Conservation (phyloP, 2,797 vertebrate genomes). For the Macropodus opercularis region DNA sequence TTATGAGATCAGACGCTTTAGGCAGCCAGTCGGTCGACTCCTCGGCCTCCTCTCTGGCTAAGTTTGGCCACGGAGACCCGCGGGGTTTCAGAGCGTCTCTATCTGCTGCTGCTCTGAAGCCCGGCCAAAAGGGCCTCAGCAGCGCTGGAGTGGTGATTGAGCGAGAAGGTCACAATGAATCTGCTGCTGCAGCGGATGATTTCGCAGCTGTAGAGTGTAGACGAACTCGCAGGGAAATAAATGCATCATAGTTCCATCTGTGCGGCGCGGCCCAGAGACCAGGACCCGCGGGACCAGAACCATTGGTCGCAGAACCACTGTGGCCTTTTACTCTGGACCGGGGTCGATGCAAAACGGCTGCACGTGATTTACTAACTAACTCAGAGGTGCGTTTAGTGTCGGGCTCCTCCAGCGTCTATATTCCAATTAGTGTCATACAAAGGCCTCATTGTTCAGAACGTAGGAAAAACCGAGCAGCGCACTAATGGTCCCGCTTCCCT, state of each 20-base stretch:
- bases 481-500: not conserved
- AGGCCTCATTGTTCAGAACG: not conserved
- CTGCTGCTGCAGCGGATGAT: constrained; percentile 8
- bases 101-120: constrained; percentile 51
- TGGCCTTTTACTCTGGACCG: too few species aligned
- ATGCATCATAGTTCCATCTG: too few species aligned
- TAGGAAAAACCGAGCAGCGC: not conserved
- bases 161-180: constrained; percentile 29
- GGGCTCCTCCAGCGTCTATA: not conserved
- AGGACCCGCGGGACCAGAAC: too few species aligned
- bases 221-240: not conserved
- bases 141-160: constrained; percentile 7
- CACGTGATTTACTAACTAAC: not conserved
- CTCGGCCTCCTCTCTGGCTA: constrained; percentile 42
- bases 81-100: constrained; percentile 26
- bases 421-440: not conserved
- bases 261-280: too few species aligned
- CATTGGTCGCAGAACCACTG: too few species aligned
- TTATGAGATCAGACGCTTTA: constrained; percentile 77
- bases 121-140: constrained; percentile 29
- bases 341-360: too few species aligned
- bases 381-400: not conserved
- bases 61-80: constrained; percentile 41
- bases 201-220: not conserved
- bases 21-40: constrained; percentile 61